Base-by-base conservation (phyloP, 2,797 vertebrate genomes). In the Helicolenus hilgendorfi region DNA sequence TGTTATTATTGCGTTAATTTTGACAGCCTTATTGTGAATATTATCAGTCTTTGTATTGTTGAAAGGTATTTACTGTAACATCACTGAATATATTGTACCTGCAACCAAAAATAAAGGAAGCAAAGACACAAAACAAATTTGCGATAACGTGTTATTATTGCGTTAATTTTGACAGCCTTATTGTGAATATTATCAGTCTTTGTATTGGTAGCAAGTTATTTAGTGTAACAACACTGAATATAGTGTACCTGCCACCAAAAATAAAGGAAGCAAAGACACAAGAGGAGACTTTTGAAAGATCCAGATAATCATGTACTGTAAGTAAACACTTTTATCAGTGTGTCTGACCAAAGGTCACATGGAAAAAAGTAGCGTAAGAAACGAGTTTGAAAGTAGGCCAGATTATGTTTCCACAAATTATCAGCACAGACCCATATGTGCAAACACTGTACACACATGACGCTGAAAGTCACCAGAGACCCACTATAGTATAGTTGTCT, bases 291-390 rank as follows among this genome's bases (percentile, higher is more conserved):
- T 77, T 14, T 15, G 4, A 63, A 67, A 68, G 22, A 20, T 49
- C 27, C n/a, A 63, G 13, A 62, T 72, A 76, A 64, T 71, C 20
- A 53, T 24, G 68, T 24, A 76, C 53, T 26, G 29, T 33, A 55
- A 14, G 41, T 62, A 77, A 85, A 80, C 81, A 80, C 15, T 82
- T 49, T 65, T 62, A 86, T 84, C 76, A 77, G 58, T n/a, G 6
- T 33, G 41, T 76, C 65, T 60, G 70, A 74, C 22, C 77, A 89
- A 87, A 89, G 73, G 79, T 86, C 18, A 33, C 53, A 67, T 24
- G 49, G 71, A 65, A 68, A 82, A 64, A 22, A 68, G 14, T 20
- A 53, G 26, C 0, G 13, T 10, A 63, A 55, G 53, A 67, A 86
- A 77, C 3, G 1, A 56, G 53, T 59, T 79, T 33, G 45, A 77